These are phyloP conservation scores for Chaetorhynchus papuensis DNA, from an alignment of 2,113 vertebrate genomes.

Conservation along the genomic window DNA sequence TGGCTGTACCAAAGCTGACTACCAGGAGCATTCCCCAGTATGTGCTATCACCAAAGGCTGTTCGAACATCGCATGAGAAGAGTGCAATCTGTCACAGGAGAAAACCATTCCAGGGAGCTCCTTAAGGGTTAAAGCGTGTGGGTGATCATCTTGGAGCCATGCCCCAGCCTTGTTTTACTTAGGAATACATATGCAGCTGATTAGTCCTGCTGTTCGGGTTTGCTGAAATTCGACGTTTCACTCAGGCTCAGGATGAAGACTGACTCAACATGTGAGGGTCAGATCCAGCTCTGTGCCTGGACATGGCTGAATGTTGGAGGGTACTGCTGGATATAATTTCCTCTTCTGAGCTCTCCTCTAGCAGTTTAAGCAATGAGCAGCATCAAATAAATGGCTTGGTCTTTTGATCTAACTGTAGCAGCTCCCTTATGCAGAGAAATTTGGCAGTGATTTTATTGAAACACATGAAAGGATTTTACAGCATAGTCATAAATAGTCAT, in stretches of 20 bases:
- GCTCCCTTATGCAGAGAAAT: neutral
- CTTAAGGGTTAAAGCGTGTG: neutral
- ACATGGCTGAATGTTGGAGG: neutral
- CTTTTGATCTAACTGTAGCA: neutral
- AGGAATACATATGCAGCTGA: neutral
- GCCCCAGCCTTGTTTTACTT: neutral
- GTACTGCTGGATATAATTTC: neutral
- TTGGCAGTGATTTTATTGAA: slow-evolving; percentile 15
- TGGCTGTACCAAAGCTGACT: neutral
- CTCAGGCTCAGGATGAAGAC: neutral
- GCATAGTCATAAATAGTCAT: neutral
- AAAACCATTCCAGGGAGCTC: neutral
- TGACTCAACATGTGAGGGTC: neutral
- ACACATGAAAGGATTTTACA: slow-evolving; percentile 28
- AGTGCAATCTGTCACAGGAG: accelerated
- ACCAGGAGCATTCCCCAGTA: neutral
- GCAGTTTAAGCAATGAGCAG: neutral
- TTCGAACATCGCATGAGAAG: neutral
- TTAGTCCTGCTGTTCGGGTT: neutral
- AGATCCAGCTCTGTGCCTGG: neutral
- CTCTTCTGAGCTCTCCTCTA: neutral
- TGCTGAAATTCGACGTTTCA: neutral
- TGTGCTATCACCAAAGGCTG: neutral
- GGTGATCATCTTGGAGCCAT: neutral
- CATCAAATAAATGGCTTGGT: neutral